A percentile compares a stretch with the other conserved stretches of the same genome.
These are phyloP conservation scores for Malurus alboscapulatus DNA, from an alignment of 2,113 vertebrate species.

Conservation along the genomic window DNA sequence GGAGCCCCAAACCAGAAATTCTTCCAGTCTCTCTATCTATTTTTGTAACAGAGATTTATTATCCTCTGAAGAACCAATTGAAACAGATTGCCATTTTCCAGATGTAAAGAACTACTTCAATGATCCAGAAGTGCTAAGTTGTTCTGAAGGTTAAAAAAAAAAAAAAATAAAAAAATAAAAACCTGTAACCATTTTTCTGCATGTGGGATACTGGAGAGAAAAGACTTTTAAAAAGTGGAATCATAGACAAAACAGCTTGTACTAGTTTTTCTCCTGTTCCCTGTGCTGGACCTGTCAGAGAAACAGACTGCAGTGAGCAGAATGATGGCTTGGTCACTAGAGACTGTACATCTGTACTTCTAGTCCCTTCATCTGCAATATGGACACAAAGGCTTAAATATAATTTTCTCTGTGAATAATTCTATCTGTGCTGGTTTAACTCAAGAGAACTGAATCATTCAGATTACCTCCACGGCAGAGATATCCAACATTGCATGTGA, in stretches of 20 bases:
- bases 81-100: neutral
- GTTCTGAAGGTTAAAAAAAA: neutral
- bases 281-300: neutral
- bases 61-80: neutral
- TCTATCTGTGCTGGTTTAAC: neutral
- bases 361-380: neutral
- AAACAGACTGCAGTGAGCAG: neutral
- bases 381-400: neutral
- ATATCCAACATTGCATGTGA: rapidly evolving
- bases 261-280: neutral
- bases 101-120: neutral
- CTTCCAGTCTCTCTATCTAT: neutral
- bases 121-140: neutral
- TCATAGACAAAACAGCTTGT: neutral
- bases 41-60: neutral
- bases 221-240: neutral
- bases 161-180: neutral
- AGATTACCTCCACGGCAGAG: neutral
- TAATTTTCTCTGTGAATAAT: neutral
- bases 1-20: neutral
- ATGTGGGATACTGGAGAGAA: neutral
- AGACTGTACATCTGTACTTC: neutral
- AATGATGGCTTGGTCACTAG: neutral
- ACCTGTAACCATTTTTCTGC: neutral
- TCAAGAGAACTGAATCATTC: neutral